Conservation (phyloP, 1,140 invertebrate species). For the Cydia strobilella region DNA sequence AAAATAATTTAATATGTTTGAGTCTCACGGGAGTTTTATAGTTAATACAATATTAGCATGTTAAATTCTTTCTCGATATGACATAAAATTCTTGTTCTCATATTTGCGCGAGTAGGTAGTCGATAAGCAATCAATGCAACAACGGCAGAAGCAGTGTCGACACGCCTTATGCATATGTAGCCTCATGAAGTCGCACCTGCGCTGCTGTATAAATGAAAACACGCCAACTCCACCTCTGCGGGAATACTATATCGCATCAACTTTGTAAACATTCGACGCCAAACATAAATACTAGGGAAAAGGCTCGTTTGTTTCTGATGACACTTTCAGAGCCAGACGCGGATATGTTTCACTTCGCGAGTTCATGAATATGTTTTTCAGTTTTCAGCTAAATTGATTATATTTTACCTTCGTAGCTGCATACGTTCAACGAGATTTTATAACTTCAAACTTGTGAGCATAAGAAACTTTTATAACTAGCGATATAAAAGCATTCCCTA, state of each 20-base stretch:
- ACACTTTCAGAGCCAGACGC: constrained; percentile 16
- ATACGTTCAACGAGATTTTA: constrained; percentile 40
- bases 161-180: constrained; percentile 6
- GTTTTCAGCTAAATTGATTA: constrained; percentile 30
- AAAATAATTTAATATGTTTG: no score
- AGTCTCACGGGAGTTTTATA: no score
- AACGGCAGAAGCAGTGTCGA: constrained; percentile 14
- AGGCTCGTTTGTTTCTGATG: constrained; percentile 24
- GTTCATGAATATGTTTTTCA: constrained; percentile 25
- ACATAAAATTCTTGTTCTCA: not conserved
- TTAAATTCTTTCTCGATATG: not conserved
- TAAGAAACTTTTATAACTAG: constrained; percentile 47
- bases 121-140: constrained; percentile 30
- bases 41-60: no score
- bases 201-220: constrained; percentile 28
- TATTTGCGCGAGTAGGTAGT: not conserved
- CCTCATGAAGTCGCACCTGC: constrained; percentile 24
- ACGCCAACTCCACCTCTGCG: constrained; percentile 12
- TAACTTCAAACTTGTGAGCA: constrained; percentile 42
- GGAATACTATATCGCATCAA: constrained; percentile 31
- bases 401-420: constrained; percentile 32
- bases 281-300: constrained; percentile 29
- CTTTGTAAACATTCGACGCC: constrained; percentile 27
- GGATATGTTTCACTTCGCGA: constrained; percentile 19
- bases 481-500: constrained; percentile 38